Evolutionary conservation across 1,140 invertebrate species (phyloP).

Genomic region (Saxidomus purpurata): DNA sequence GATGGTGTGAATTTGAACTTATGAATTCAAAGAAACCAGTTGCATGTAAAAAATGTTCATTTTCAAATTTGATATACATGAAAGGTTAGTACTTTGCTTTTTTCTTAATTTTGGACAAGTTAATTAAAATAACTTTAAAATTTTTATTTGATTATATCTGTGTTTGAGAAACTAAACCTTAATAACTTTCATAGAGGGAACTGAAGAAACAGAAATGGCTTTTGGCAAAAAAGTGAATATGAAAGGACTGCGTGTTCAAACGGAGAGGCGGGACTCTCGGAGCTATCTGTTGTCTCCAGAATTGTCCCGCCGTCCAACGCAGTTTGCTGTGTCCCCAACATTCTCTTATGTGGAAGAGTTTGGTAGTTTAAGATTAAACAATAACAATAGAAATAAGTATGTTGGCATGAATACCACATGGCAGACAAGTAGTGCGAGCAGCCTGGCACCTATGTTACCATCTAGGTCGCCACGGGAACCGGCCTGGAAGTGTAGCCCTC

Average conservation of each 20-base stretch:
- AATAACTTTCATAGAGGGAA: background rate
- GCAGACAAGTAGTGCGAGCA: background rate
- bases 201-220: background rate
- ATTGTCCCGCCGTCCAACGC: conserved; percentile 6
- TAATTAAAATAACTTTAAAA: no score
- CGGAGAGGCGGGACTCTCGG: conserved; percentile 39
- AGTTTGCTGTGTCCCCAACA: background rate
- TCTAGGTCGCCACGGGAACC: background rate
- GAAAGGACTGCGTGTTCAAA: conserved; percentile 16
- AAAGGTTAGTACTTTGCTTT: conserved; percentile 28
- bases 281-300: conserved; percentile 53
- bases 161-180: background rate
- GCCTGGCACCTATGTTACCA: conserved; percentile 49
- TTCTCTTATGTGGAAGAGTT: background rate
- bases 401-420: background rate
- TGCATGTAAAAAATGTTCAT: conserved; percentile 14
- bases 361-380: background rate
- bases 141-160: background rate
- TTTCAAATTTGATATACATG: conserved; percentile 25
- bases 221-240: background rate
- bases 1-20: background rate
- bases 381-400: background rate
- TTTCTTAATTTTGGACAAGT: no score
- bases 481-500: background rate
- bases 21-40: conserved; percentile 17